These are phyloP conservation scores for Halcyon malimbica DNA, from an alignment of 2,113 vertebrate genomes.

Conservation along the genomic window DNA sequence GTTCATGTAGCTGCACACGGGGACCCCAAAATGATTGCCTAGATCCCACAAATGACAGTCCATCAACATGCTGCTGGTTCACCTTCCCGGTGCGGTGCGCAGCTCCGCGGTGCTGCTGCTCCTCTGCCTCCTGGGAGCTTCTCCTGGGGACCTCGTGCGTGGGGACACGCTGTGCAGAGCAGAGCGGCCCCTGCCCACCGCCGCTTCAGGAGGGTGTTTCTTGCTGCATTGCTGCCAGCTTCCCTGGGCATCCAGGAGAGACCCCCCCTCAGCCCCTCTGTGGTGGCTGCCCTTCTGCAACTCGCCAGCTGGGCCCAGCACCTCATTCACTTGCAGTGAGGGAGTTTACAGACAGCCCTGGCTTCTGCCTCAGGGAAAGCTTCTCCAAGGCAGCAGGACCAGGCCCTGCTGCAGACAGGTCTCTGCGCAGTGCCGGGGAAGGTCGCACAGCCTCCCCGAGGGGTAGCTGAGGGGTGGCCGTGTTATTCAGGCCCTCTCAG, in stretches of 20 bases:
- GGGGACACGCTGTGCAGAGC: background rate
- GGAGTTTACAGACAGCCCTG: background rate
- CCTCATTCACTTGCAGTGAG: background rate
- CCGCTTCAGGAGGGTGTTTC: background rate
- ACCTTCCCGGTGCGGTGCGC: background rate
- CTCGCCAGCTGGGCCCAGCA: background rate
- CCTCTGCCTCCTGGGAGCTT: background rate
- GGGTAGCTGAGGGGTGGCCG: fast-evolving
- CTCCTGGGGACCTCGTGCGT: background rate
- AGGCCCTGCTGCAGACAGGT: fast-evolving
- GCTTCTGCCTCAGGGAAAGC: background rate
- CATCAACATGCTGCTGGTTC: background rate
- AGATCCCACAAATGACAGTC: background rate
- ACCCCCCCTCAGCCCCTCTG: fast-evolving
- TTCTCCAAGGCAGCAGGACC: background rate
- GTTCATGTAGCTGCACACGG: background rate
- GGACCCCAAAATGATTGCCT: background rate
- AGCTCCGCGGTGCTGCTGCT: fast-evolving
- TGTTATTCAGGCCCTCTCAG: fast-evolving
- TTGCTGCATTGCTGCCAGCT: background rate
- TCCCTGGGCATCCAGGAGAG: background rate
- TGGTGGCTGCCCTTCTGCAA: background rate
- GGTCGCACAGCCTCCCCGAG: fast-evolving
- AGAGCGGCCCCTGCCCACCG: background rate
- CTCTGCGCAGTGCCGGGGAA: background rate